Percentiles rank a stretch among this genome's conserved stretches.
Evolutionary conservation across 2,888 invertebrate species (phyloP).

Genomic region (Teleiodes luculella): DNA sequence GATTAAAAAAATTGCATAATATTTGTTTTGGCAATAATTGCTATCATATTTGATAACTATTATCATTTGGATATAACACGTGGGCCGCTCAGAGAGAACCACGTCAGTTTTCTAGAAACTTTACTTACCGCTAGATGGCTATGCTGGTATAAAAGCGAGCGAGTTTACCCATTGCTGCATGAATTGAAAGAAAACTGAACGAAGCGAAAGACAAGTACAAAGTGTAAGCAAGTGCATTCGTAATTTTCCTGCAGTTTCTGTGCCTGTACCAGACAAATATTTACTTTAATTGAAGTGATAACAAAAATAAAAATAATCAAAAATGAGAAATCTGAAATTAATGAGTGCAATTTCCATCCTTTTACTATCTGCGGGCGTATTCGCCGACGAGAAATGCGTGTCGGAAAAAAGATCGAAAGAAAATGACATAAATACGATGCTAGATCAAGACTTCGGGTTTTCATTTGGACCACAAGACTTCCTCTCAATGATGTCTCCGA

Average conservation of each 20-base stretch:
- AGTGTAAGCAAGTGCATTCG: neutral
- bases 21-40: neutral
- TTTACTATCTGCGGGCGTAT: slow-evolving; percentile 6
- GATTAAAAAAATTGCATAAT: neutral
- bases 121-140: slow-evolving; percentile 42
- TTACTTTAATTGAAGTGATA: no score
- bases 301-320: neutral
- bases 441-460: slow-evolving; percentile 66
- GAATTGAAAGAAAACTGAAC: neutral
- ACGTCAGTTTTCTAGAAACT: slow-evolving; percentile 25
- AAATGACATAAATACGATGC: neutral
- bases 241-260: neutral
- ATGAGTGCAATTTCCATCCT: slow-evolving; percentile 4
- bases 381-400: slow-evolving; percentile 2
- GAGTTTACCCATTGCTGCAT: neutral
- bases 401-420: neutral
- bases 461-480: slow-evolving; percentile 61
- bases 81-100: neutral
- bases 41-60: neutral
- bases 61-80: neutral
- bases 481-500: slow-evolving; percentile 34
- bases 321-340: slow-evolving; percentile 10
- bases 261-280: neutral
- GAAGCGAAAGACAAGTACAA: neutral
- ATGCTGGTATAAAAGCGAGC: slow-evolving; percentile 38